Percentiles rank a stretch among this genome's conserved stretches.
Conservation (phyloP, 2,888 invertebrate genomes). For the Volucella bombylans region DNA sequence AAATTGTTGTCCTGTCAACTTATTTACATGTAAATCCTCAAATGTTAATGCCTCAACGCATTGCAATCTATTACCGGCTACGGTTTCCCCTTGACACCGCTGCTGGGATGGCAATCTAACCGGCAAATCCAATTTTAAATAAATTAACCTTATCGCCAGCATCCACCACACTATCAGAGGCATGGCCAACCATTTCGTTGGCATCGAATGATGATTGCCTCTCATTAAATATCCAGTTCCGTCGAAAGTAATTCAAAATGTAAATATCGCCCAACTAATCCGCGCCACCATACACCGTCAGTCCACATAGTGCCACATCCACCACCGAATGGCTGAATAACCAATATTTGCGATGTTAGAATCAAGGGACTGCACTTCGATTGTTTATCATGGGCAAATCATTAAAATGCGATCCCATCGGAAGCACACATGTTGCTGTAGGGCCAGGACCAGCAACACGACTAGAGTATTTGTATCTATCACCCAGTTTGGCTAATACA, state of each 20-base stretch:
- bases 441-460: not conserved
- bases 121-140: constrained; percentile 53
- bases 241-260: constrained; percentile 49
- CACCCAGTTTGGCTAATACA: constrained; percentile 33
- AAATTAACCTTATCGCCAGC: constrained; percentile 44
- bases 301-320: not conserved
- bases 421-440: constrained; percentile 55
- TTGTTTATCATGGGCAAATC: constrained; percentile 56
- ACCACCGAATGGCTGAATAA: constrained; percentile 38
- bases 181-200: constrained; percentile 5
- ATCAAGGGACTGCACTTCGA: constrained; percentile 53
- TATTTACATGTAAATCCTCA: too few species aligned
- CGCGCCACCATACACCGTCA: not conserved
- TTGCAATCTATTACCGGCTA: too few species aligned
- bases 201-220: constrained; percentile 46
- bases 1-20: too few species aligned
- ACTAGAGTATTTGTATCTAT: not conserved
- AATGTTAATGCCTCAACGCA: too few species aligned
- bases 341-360: constrained; percentile 53
- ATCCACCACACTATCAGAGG: constrained; percentile 13
- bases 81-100: too few species aligned
- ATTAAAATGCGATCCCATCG: constrained; percentile 60
- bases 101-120: not conserved
- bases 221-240: constrained; percentile 55
- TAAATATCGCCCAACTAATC: constrained; percentile 52